Percentiles rank a stretch among this genome's conserved stretches.
These are phyloP conservation scores for Trimorus sp. DNA, from an alignment of 2,888 invertebrate genomes.

Conservation along the genomic window DNA sequence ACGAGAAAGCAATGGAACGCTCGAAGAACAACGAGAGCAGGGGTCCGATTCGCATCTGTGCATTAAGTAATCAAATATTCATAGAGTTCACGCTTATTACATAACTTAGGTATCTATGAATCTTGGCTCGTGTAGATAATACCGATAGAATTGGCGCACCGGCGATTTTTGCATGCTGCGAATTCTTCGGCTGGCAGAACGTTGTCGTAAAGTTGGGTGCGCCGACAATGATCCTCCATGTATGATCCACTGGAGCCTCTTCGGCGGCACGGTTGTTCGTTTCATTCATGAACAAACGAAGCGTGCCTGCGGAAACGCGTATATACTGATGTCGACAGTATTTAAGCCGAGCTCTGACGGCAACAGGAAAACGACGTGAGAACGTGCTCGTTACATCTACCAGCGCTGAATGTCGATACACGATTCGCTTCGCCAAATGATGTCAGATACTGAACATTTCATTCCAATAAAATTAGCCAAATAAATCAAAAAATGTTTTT, in stretches of 20 bases:
- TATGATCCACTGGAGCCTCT: constrained; percentile 52
- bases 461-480: constrained; percentile 37
- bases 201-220: constrained; percentile 60
- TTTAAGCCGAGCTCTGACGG: constrained; percentile 78
- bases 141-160: constrained; percentile 75
- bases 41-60: constrained; percentile 50
- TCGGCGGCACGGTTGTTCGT: constrained; percentile 60
- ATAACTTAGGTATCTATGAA: constrained; percentile 58
- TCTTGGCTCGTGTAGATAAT: constrained; percentile 75
- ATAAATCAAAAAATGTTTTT: constrained; percentile 27
- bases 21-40: constrained; percentile 41
- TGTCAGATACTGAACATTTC: constrained; percentile 52
- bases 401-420: constrained; percentile 66
- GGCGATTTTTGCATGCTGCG: constrained; percentile 70
- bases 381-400: constrained; percentile 76
- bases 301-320: constrained; percentile 77
- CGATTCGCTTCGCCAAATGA: constrained; percentile 54
- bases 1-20: constrained; percentile 30
- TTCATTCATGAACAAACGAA: constrained; percentile 80
- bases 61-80: constrained; percentile 58
- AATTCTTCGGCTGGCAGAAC: constrained; percentile 53
- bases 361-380: constrained; percentile 77
- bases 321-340: constrained; percentile 74
- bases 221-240: constrained; percentile 48
- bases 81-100: constrained; percentile 59